Conservation (phyloP, 2,888 invertebrate species). For the Minunthozetes semirufus region DNA sequence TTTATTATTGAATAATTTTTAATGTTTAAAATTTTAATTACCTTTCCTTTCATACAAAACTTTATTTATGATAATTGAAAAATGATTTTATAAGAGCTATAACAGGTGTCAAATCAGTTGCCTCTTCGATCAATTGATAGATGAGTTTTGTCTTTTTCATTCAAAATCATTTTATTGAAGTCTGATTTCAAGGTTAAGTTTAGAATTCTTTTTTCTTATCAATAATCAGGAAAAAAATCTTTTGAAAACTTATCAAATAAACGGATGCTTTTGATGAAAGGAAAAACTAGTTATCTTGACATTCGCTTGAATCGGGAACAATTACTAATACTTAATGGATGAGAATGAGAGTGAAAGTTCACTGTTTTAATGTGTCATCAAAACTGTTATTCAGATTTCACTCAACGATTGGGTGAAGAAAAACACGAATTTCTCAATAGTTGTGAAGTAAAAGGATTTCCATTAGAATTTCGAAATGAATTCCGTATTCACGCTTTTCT, state of each 20-base stretch:
- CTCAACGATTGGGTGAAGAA: neutral
- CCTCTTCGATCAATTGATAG: too few species aligned
- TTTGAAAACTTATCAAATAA: neutral
- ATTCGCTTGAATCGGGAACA: neutral
- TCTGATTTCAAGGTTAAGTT: neutral
- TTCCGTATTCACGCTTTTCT: too few species aligned
- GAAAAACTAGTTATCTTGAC: neutral
- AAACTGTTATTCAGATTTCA: neutral
- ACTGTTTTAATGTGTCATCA: neutral
- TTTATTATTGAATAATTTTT: neutral
- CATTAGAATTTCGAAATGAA: too few species aligned
- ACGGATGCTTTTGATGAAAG: neutral
- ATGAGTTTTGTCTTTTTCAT: too few species aligned
- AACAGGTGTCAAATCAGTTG: neutral
- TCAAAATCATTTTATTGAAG: too few species aligned
- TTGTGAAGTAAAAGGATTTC: too few species aligned
- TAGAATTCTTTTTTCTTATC: neutral
- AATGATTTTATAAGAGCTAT: too few species aligned
- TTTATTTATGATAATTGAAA: neutral
- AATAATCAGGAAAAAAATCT: neutral
- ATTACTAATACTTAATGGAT: neutral
- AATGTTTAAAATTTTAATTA: neutral
- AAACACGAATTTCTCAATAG: neutral
- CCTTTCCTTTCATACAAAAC: neutral
- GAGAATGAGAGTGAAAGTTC: conserved; percentile 2